phyloP scores from a whole-genome alignment of 2,888 invertebrate species.

The Keiferia lycopersicella region DNA sequence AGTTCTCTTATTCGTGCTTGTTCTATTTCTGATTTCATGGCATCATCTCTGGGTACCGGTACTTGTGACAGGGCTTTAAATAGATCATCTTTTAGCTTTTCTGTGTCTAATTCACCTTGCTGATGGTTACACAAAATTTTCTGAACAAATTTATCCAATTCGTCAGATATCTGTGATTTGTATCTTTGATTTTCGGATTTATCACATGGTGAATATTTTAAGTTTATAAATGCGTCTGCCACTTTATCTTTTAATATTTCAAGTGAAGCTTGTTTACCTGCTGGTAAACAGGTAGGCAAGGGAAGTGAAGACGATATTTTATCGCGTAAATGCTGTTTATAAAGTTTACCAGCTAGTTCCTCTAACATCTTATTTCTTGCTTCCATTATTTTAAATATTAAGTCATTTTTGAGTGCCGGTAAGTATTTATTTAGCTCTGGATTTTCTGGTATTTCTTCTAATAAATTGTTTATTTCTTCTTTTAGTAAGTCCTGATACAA shows the following conservation, averaged over 20 bases:
- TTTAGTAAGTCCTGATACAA: slow-evolving; percentile 50
- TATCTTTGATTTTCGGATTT: slow-evolving; percentile 41
- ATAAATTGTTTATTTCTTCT: slow-evolving; percentile 49
- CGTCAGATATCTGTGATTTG: slow-evolving; percentile 47
- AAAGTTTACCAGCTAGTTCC: slow-evolving; percentile 44
- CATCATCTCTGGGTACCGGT: slow-evolving; percentile 47
- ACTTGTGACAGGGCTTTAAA: slow-evolving; percentile 50
- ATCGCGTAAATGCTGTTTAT: slow-evolving; percentile 53
- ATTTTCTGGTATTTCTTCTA: slow-evolving; percentile 37
- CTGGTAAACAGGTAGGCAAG: slow-evolving; percentile 34
- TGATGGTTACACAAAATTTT: slow-evolving; percentile 47
- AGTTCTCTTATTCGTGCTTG: slow-evolving; percentile 50
- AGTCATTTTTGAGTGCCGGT: slow-evolving; percentile 38
- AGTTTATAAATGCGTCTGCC: slow-evolving; percentile 58
- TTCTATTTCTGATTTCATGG: slow-evolving; percentile 49
- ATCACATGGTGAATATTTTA: slow-evolving; percentile 46
- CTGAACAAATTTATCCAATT: slow-evolving; percentile 52
- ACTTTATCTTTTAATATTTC: slow-evolving; percentile 56
- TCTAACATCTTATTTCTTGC: slow-evolving; percentile 43
- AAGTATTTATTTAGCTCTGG: slow-evolving; percentile 36
- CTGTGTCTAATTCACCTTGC: slow-evolving; percentile 40
- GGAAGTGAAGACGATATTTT: slow-evolving; percentile 50
- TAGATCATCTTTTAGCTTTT: slow-evolving; percentile 47
- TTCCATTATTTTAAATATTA: slow-evolving; percentile 44
- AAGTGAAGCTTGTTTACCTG: slow-evolving; percentile 47